Base-by-base conservation (phyloP, 1,140 invertebrate species). In the Drosophila repleta region DNA sequence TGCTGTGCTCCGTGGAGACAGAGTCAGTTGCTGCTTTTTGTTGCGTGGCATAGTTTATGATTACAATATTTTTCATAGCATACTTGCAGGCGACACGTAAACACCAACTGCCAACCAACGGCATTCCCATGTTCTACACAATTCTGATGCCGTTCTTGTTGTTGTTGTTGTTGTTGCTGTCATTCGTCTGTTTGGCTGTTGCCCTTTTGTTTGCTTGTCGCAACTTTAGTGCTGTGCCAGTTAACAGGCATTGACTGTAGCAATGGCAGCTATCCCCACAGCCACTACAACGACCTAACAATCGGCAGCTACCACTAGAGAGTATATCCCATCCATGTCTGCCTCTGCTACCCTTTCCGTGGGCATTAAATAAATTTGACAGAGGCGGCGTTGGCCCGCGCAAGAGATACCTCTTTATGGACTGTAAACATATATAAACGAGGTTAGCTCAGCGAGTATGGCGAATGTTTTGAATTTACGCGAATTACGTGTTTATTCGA, bases 31-130 rank as follows among this genome's bases (percentile, higher is more conserved):
- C 32, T 51, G 58, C 20, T 18, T 55, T 35, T 35, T 35, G 32
- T 45, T 17, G 60, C 56, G 56, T 79, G 67, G 70, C 71, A 57
- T 75, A 67, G 65, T 72, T 74, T 85, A 78, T 76, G 81, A 76
- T 76, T 76, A 76, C 76, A 76, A 76, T 76, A 80, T 80, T 76
- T 84, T 84, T 76, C 55, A 83, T 67, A 65, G 71, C 58, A 74
- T 78, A 75, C 66, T 79, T 79, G 63, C 74, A 61, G 60, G 74
- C 64, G 63, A 24, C 35, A 45, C 71, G 49, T 65, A 52, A 65
- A 71, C 63, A 63, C 53, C 64, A 70, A 64, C 67, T 53, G 48
- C 51, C 49, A 62, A 29, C n/a, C n/a, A n/a, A 2, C 60, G 35
- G 26, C 56, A 74, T 46, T 48, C 55, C 56, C 32, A 61, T 56